phyloP scores from a whole-genome alignment of 2,113 vertebrate species.

The Nyctibius bracteatus region DNA sequence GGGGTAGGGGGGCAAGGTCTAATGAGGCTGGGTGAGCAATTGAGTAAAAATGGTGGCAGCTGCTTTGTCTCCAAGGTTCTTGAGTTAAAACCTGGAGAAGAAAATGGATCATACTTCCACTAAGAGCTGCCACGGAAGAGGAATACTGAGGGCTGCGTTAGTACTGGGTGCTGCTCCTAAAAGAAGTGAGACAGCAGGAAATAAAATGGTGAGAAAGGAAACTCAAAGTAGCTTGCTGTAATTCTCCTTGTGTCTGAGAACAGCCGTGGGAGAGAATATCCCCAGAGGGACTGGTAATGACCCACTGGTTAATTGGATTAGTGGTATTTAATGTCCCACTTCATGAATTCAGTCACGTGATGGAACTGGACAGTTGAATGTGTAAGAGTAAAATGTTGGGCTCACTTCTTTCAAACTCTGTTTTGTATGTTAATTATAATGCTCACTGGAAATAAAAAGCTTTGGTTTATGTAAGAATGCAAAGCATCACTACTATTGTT shows the following conservation, averaged over 20 bases:
- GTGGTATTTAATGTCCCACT: background rate
- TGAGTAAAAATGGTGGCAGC: background rate
- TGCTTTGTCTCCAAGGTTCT: background rate
- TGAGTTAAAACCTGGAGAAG: background rate
- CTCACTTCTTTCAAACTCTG: background rate
- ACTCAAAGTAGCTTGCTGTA: background rate
- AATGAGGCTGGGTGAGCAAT: background rate
- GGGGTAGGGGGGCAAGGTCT: background rate
- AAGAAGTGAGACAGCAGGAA: background rate
- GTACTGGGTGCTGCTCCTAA: background rate
- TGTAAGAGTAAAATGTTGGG: background rate
- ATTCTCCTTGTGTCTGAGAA: background rate
- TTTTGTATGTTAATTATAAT: background rate
- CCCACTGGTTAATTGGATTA: background rate
- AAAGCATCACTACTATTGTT: background rate
- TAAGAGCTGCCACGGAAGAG: background rate
- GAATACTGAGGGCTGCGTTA: rapidly evolving
- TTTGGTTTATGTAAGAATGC: background rate
- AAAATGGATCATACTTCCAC: background rate
- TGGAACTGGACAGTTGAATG: background rate
- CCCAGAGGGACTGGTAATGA: background rate
- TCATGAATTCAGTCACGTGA: background rate
- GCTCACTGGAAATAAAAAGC: background rate
- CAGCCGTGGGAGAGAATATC: background rate
- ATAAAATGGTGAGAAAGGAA: background rate